Evolutionary conservation across 1,140 invertebrate genomes (phyloP).

Genomic region (Campoletis sonorensis): DNA sequence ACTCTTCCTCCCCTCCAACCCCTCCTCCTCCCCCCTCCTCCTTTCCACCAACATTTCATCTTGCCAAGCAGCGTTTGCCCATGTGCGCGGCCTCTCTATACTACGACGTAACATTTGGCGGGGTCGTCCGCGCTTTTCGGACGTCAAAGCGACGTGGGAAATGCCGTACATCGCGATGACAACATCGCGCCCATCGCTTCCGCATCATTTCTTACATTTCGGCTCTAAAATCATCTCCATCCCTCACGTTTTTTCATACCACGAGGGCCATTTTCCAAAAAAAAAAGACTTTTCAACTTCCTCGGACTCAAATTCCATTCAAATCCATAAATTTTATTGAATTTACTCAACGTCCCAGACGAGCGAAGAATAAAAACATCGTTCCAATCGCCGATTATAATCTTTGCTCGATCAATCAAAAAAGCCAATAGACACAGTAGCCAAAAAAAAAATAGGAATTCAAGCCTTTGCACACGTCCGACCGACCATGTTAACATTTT

Average conservation of each 20-base stretch:
- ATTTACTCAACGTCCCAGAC: too few relatives aligned
- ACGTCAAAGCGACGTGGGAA: not conserved
- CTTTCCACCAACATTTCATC: not conserved
- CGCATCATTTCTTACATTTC: not conserved
- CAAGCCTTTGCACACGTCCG: not conserved
- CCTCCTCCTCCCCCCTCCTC: constrained; percentile 3
- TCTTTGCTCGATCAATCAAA: too few relatives aligned
- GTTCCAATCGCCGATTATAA: too few relatives aligned
- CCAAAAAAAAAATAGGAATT: not conserved
- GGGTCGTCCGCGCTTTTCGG: not conserved
- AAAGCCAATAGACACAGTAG: too few relatives aligned
- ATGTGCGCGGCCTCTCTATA: constrained; percentile 14
- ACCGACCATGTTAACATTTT: not conserved
- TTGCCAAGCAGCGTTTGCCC: constrained; percentile 25
- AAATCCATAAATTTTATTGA: too few relatives aligned
- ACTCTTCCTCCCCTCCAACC: constrained; percentile 8
- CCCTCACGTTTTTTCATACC: not conserved
- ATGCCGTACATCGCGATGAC: not conserved
- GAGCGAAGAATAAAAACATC: not conserved
- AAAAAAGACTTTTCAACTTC: too few relatives aligned
- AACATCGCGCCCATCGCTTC: not conserved
- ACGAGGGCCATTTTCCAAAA: not conserved
- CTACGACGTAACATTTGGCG: constrained; percentile 3
- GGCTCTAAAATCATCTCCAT: not conserved
- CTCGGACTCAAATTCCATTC: too few relatives aligned